phyloP scores from a whole-genome alignment of 2,888 invertebrate genomes.

The Rhingia campestris region DNA sequence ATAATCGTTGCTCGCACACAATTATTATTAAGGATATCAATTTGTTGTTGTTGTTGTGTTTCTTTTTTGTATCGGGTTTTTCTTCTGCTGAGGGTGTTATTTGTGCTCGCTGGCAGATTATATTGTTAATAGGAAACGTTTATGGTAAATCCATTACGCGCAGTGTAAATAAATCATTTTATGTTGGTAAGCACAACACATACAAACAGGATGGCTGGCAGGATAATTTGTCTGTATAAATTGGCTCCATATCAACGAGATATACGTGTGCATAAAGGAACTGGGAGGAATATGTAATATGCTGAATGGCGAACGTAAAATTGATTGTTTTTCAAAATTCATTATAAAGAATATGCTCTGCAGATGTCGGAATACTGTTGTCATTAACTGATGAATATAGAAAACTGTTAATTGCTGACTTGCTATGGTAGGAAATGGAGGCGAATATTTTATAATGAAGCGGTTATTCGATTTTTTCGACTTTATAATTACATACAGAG shows the following conservation, averaged over 20 bases:
- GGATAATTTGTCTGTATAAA: conserved; percentile 66
- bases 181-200: conserved; percentile 12
- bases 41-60: conserved; percentile 19
- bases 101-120: conserved; percentile 45
- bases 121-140: conserved; percentile 61
- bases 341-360: conserved; percentile 21
- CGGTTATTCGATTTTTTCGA: no score
- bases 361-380: conserved; percentile 16
- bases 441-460: no score
- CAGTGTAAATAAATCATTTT: conserved; percentile 65
- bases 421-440: not conserved
- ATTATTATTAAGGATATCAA: conserved; percentile 60
- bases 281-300: not conserved
- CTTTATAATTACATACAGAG: no score
- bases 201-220: conserved; percentile 31
- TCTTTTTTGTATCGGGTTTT: not conserved
- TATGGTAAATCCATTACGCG: conserved; percentile 63
- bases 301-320: conserved; percentile 35
- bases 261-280: not conserved
- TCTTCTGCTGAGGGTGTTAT: conserved; percentile 1
- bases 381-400: conserved; percentile 24
- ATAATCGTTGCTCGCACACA: conserved; percentile 59
- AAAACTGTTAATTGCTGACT: conserved; percentile 1
- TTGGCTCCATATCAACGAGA: conserved; percentile 39
- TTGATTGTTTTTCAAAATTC: conserved; percentile 41